These are phyloP conservation scores for Yasuhikotakia modesta DNA, from an alignment of 2,797 vertebrate species.

Conservation along the genomic window DNA sequence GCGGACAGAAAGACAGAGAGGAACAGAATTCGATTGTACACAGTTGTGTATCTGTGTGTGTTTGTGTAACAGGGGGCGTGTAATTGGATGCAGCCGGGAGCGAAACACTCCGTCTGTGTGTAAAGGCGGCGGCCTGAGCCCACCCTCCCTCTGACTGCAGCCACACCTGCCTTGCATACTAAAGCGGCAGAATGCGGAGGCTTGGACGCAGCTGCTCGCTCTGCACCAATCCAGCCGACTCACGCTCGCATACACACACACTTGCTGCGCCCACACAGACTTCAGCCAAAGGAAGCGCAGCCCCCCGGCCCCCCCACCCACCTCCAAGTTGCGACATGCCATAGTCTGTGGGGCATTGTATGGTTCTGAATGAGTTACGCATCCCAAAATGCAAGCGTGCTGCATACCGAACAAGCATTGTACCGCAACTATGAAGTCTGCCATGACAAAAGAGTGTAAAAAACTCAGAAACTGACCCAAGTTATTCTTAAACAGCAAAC, in stretches of 20 bases:
- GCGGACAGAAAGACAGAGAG: background rate
- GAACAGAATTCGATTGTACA: background rate
- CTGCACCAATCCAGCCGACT: conserved; percentile 53
- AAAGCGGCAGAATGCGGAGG: conserved; percentile 75
- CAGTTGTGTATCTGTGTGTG: conserved; percentile 6
- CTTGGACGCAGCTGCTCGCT: conserved; percentile 48
- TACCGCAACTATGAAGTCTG: background rate
- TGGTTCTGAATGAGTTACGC: conserved; percentile 17
- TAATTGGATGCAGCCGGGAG: conserved; percentile 34
- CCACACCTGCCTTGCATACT: conserved; percentile 89
- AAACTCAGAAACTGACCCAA: background rate
- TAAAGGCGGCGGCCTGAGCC: conserved; percentile 46
- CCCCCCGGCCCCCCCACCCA: background rate
- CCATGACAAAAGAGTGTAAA: background rate
- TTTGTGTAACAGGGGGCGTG: conserved; percentile 37
- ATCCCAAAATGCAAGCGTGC: conserved; percentile 7
- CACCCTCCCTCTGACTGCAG: conserved; percentile 77
- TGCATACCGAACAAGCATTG: background rate
- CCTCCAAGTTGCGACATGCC: background rate
- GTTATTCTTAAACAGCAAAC: conserved; percentile 20
- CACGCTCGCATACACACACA: conserved; percentile 28
- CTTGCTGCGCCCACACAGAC: conserved; percentile 31
- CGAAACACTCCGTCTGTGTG: conserved; percentile 38
- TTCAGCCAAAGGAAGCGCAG: conserved; percentile 48
- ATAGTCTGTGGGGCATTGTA: conserved; percentile 4